Evolutionary conservation across 1,140 invertebrate genomes (phyloP), one percentile per base, ranked within the genome.

Genomic region (Zaprionus ornatus): DNA sequence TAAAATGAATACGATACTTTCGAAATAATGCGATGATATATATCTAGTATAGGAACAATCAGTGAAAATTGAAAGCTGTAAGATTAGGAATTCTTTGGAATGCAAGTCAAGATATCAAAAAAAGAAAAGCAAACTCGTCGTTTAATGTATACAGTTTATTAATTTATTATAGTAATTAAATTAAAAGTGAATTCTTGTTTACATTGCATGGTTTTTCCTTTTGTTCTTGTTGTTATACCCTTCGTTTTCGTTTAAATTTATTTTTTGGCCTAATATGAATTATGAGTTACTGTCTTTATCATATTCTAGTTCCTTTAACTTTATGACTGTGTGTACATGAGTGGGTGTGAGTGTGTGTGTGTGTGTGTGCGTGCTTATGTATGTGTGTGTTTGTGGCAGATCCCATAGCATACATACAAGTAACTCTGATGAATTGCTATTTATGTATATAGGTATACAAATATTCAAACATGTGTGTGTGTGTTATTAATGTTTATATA

Each of bases 101-200:
- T 32, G 29, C 9, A 9, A 32, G 29, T 32, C 29, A 10, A 32
- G 29, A 32, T 32, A 2, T 32, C 9, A 10, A 32, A 32, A 10
- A 6, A 19, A 45, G 23, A 2, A 61, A 32, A 68, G 37, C 23
- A n/a, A 27, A 35, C n/a, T 25, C n/a, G 19, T 32, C n/a, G 42
- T 27, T 21, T 48, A 59, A 59, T 64, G 60, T 75, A 59, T 70
- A 75, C 67, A 71, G 52, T 76, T 76, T 71, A 71, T 75, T 75
- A 59, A 74, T 70, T 76, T 76, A 71, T 71, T 71, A 60, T 65
- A 75, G 63, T 75, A 75, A 64, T 75, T 76, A 71, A 71, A 71
- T 71, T 76, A 71, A 71, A 75, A 71, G 74, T 76, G 74, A 76
- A 52, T 50, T 54, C 23, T 71, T 76, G 74, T 76, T 71, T 76